phyloP scores from a whole-genome alignment of 2,113 vertebrate species.

The Heteronetta atricapilla region DNA sequence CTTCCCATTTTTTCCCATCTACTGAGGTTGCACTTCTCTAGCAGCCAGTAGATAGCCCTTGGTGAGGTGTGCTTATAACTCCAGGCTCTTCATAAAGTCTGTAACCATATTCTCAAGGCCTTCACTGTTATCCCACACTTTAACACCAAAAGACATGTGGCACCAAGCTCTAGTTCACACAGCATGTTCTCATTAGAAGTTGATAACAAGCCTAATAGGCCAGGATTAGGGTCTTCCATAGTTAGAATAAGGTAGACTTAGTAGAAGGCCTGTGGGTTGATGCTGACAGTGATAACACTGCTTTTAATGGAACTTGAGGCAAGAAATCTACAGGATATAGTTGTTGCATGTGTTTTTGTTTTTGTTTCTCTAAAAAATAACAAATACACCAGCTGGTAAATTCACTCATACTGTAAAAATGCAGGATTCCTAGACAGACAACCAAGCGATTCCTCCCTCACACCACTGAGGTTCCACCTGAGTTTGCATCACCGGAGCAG shows the following conservation, averaged over 20 bases:
- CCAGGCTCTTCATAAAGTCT: neutral
- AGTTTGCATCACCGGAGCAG: neutral
- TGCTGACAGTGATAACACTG: neutral
- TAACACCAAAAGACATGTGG: neutral
- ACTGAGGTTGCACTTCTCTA: neutral
- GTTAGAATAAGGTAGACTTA: neutral
- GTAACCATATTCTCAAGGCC: fast-evolving
- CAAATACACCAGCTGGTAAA: constrained; percentile 8
- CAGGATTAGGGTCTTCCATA: neutral
- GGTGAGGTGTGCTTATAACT: neutral
- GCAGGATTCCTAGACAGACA: neutral
- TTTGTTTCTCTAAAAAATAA: neutral
- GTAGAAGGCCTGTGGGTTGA: neutral
- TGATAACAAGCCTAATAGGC: neutral
- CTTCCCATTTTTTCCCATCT: neutral
- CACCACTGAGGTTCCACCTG: neutral
- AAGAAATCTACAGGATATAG: neutral
- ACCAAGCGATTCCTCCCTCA: neutral
- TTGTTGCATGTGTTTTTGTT: too few species aligned
- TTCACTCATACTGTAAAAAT: constrained; percentile 24
- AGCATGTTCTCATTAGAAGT: neutral
- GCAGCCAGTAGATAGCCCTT: neutral
- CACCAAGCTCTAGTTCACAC: neutral
- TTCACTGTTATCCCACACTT: neutral
- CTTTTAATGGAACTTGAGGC: neutral